These are phyloP conservation scores for Dermochelys coriacea DNA, from an alignment of 2,797 vertebrate species.

Conservation along the genomic window DNA sequence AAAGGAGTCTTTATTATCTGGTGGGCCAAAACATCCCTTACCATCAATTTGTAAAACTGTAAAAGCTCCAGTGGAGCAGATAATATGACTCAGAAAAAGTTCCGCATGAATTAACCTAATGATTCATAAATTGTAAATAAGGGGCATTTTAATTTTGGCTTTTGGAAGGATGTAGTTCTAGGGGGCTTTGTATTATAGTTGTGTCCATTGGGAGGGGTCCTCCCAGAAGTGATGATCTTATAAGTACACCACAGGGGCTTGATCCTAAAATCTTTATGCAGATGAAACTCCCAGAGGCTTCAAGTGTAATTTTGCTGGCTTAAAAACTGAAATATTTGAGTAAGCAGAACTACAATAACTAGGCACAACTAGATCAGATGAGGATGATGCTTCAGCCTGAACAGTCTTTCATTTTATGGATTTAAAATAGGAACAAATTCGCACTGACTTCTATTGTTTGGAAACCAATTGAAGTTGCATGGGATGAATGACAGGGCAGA, in stretches of 20 bases:
- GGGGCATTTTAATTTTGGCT: neutral
- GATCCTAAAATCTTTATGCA: neutral
- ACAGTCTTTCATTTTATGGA: neutral
- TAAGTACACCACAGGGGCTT: neutral
- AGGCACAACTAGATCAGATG: neutral
- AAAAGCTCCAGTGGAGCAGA: slow-evolving; percentile 13
- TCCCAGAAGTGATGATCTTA: neutral
- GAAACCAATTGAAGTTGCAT: neutral
- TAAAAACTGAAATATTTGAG: fast-evolving
- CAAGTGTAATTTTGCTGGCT: neutral
- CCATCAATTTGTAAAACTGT: neutral
- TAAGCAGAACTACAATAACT: neutral
- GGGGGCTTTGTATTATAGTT: neutral
- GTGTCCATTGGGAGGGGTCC: neutral
- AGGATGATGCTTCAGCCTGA: neutral
- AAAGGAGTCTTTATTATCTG: neutral
- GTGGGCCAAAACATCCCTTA: neutral
- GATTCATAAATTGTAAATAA: slow-evolving; percentile 23
- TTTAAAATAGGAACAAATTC: neutral
- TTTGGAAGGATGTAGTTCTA: neutral
- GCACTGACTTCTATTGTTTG: neutral
- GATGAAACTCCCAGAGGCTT: neutral
- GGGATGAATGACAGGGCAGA: neutral
- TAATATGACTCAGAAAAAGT: neutral
- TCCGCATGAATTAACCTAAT: slow-evolving; percentile 15